Conservation (phyloP, 2,888 invertebrate species). For the Leucoptera coffeella region DNA sequence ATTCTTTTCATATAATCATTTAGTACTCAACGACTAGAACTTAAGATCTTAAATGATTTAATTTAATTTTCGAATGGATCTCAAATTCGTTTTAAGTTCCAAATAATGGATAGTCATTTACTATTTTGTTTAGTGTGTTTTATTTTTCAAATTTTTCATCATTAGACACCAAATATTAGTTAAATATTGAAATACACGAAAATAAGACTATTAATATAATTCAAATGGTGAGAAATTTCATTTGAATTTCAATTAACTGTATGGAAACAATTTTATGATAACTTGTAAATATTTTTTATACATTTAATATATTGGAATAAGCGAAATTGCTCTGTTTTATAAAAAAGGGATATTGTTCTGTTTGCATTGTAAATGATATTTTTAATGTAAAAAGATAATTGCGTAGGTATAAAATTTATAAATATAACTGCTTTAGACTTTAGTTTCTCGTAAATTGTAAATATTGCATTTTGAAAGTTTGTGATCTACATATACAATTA, state of each 20-base stretch:
- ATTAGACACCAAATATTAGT: conserved; percentile 47
- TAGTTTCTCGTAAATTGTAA: background rate
- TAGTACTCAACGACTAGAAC: conserved; percentile 10
- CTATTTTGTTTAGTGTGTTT: conserved; percentile 14
- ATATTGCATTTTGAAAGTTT: too few species aligned
- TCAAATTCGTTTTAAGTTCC: conserved; percentile 43
- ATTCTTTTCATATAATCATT: background rate
- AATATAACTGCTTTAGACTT: conserved; percentile 1
- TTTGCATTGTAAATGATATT: conserved; percentile 4
- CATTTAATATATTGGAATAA: background rate
- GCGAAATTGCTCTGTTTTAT: conserved; percentile 19
- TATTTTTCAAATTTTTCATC: conserved; percentile 14
- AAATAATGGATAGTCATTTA: conserved; percentile 42
- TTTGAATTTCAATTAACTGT: conserved; percentile 11
- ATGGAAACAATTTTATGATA: conserved; percentile 12
- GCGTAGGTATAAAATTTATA: background rate
- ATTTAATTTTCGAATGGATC: conserved; percentile 24
- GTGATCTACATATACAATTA: too few species aligned
- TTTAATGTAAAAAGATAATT: background rate
- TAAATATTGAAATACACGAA: conserved; percentile 12
- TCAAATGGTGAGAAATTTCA: conserved; percentile 7
- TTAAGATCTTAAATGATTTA: conserved; percentile 12
- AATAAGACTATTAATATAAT: conserved; percentile 8
- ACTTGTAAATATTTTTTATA: conserved; percentile 15
- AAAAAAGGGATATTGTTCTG: conserved; percentile 3